Evolutionary conservation across 2,888 invertebrate genomes (phyloP).

Genomic region (Eurytoma californica): DNA sequence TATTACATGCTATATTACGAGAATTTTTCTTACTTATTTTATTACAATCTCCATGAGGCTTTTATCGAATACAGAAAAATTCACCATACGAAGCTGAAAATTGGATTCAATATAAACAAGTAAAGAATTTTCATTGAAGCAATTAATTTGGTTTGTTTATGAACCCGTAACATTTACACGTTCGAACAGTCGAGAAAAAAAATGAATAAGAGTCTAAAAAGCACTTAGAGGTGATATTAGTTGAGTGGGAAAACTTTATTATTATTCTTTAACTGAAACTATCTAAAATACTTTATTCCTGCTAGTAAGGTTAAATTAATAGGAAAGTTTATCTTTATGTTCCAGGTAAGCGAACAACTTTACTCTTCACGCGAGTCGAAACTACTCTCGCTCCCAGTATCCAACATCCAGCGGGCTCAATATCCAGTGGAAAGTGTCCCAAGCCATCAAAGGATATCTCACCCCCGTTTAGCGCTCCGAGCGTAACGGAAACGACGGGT

Average conservation of each 20-base stretch:
- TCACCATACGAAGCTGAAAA: background rate
- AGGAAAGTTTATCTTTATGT: too few relatives aligned
- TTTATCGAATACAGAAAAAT: slow-evolving; percentile 6
- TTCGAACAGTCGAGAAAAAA: background rate
- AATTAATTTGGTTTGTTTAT: background rate
- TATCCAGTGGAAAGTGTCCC: background rate
- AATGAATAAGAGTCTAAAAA: too few relatives aligned
- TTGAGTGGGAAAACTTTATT: too few relatives aligned
- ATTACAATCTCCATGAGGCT: slow-evolving; percentile 5
- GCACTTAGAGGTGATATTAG: too few relatives aligned
- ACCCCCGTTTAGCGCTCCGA: background rate
- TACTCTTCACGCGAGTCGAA: too few relatives aligned
- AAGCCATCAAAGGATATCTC: background rate
- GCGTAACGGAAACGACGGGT: slow-evolving; percentile 35
- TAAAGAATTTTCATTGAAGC: background rate
- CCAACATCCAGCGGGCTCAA: background rate
- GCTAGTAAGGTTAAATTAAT: too few relatives aligned
- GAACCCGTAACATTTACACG: too few relatives aligned
- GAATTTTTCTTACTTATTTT: background rate
- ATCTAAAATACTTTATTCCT: too few relatives aligned
- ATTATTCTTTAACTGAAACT: too few relatives aligned
- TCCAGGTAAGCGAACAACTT: too few relatives aligned
- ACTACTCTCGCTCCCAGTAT: too few relatives aligned
- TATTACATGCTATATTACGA: too few relatives aligned
- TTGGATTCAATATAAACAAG: slow-evolving; percentile 6